Evolutionary conservation across 2,113 vertebrate species (phyloP).

Genomic region (Halcyon malimbica): DNA sequence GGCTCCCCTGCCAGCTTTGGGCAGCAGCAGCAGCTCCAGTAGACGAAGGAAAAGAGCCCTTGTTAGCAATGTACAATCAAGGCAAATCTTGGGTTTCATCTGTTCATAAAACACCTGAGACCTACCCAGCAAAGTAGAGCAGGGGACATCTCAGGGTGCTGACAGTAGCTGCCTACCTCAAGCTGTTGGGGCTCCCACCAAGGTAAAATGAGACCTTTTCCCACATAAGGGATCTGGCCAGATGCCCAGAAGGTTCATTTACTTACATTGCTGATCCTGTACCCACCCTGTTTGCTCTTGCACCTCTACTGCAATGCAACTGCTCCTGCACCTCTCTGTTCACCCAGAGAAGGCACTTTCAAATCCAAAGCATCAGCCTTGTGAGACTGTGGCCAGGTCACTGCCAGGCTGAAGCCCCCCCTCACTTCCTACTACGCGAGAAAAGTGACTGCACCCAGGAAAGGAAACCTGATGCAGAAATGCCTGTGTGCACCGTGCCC

Average conservation of each 20-base stretch:
- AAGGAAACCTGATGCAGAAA: neutral
- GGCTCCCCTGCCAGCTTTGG: neutral
- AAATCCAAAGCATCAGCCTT: neutral
- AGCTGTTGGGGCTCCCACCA: neutral
- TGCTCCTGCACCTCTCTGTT: neutral
- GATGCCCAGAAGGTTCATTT: neutral
- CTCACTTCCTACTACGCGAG: neutral
- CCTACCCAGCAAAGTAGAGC: neutral
- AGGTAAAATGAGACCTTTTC: neutral
- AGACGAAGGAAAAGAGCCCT: neutral
- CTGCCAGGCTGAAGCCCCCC: neutral
- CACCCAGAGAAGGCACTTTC: rapidly evolving
- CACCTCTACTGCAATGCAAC: neutral
- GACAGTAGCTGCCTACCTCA: neutral
- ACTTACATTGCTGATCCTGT: neutral
- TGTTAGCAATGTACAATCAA: neutral
- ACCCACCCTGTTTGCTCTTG: neutral
- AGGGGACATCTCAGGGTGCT: neutral
- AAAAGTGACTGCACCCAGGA: neutral
- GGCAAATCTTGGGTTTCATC: neutral
- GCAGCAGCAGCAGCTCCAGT: neutral
- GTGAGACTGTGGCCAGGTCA: rapidly evolving
- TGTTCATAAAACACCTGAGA: neutral
- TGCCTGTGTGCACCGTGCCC: rapidly evolving
- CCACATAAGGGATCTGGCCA: neutral